A percentile compares a stretch with the other conserved stretches of the same genome.
phyloP scores from a whole-genome alignment of 2,797 vertebrate species.

The Pipistrellus nathusii region DNA sequence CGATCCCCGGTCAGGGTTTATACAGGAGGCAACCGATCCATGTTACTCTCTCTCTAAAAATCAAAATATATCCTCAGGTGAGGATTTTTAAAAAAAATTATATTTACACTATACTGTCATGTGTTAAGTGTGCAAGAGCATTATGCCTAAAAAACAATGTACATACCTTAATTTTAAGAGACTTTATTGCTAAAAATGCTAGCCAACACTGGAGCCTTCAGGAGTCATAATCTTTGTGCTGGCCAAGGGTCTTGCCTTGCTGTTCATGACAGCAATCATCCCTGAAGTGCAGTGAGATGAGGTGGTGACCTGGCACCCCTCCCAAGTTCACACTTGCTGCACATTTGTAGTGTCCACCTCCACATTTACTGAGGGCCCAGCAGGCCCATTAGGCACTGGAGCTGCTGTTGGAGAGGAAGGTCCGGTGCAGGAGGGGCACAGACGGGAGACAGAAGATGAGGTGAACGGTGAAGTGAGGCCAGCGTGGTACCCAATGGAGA shows the following conservation, averaged over 20 bases:
- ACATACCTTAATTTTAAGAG: neutral
- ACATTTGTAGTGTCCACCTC: neutral
- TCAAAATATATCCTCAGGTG: neutral
- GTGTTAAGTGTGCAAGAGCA: neutral
- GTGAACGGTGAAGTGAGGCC: neutral
- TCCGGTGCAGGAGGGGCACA: neutral
- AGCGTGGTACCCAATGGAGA: fast-evolving
- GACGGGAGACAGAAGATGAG: fast-evolving
- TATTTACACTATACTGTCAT: neutral
- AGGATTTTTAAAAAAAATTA: neutral
- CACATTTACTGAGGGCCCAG: neutral
- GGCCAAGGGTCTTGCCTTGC: neutral
- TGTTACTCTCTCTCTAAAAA: neutral
- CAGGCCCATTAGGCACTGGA: too few relatives aligned
- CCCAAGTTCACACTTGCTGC: too few relatives aligned
- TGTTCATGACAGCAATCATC: neutral
- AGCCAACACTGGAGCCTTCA: neutral
- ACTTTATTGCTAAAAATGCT: neutral
- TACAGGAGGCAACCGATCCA: neutral
- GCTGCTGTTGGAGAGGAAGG: neutral
- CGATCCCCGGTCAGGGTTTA: neutral
- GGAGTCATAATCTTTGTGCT: neutral
- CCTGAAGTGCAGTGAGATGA: neutral
- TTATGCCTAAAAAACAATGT: neutral
- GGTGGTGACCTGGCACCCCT: neutral